A percentile compares a stretch with the other conserved stretches of the same genome.
Evolutionary conservation across 2,888 invertebrate genomes (phyloP).

Genomic region (Caenorhabditis macrosperma): DNA sequence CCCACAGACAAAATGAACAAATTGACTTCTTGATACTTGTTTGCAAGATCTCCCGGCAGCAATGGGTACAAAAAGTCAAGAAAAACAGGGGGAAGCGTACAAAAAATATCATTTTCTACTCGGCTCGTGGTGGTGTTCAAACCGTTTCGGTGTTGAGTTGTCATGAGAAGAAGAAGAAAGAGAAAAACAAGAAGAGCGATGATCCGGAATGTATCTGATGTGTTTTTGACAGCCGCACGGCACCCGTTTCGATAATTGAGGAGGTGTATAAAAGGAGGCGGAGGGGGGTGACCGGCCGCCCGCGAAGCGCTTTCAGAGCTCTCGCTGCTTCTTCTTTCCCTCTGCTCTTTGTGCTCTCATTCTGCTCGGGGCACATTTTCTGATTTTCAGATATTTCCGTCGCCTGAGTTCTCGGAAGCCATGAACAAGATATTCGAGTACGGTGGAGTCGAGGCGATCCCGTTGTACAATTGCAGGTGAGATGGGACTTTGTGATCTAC

Average conservation of each 20-base stretch:
- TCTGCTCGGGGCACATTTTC: no score
- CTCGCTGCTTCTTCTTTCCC: background rate
- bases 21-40: background rate
- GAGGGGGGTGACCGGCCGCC: background rate
- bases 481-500: background rate
- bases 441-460: slow-evolving; percentile 35
- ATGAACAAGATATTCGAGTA: slow-evolving; percentile 38
- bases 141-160: no score
- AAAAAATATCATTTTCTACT: background rate
- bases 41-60: background rate
- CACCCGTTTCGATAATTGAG: slow-evolving; percentile 1
- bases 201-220: background rate
- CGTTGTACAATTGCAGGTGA: slow-evolving; percentile 46
- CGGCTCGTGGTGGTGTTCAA: background rate
- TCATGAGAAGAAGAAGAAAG: no score
- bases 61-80: background rate
- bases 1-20: background rate
- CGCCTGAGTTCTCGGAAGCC: background rate
- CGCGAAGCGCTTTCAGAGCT: background rate
- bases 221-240: slow-evolving; percentile 8
- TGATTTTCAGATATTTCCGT: background rate
- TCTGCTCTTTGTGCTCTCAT: no score
- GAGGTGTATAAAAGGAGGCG: slow-evolving; percentile 7
- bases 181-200: background rate
- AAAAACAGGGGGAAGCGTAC: background rate